A percentile compares a stretch with the other conserved stretches of the same genome.
phyloP scores from a whole-genome alignment of 2,113 vertebrate species.

The Recurvirostra avosetta region DNA sequence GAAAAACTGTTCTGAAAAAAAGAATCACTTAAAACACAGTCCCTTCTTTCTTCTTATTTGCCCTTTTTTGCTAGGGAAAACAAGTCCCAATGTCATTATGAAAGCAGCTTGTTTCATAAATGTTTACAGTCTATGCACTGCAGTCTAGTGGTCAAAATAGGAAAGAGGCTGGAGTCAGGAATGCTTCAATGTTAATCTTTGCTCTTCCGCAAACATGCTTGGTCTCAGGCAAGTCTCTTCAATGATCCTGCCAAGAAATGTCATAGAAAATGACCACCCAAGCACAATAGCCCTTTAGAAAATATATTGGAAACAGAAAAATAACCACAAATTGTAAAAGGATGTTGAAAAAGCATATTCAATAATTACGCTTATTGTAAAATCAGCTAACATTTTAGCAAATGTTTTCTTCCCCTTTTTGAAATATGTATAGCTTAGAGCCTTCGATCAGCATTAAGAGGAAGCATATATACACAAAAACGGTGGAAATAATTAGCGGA shows the following conservation, averaged over 20 bases:
- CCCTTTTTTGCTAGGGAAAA: neutral
- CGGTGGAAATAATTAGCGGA: neutral
- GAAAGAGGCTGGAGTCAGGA: neutral
- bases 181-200: neutral
- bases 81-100: neutral
- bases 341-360: neutral
- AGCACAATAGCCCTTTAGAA: conserved; percentile 14
- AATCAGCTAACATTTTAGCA: neutral
- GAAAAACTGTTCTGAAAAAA: neutral
- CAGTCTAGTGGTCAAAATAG: conserved; percentile 47
- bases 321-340: conserved; percentile 13
- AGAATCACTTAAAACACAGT: neutral
- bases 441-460: neutral
- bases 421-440: neutral
- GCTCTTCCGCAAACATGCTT: neutral
- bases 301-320: neutral
- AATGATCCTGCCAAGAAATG: conserved; percentile 16
- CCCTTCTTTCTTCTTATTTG: neutral
- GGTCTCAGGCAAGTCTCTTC: neutral
- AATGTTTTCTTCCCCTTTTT: neutral
- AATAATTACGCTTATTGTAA: neutral
- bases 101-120: neutral
- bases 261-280: conserved; percentile 39
- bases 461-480: neutral
- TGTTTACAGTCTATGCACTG: neutral